A percentile compares a stretch with the other conserved stretches of the same genome.
Conservation (phyloP, 2,797 vertebrate genomes). For the Ibycter americanus region DNA sequence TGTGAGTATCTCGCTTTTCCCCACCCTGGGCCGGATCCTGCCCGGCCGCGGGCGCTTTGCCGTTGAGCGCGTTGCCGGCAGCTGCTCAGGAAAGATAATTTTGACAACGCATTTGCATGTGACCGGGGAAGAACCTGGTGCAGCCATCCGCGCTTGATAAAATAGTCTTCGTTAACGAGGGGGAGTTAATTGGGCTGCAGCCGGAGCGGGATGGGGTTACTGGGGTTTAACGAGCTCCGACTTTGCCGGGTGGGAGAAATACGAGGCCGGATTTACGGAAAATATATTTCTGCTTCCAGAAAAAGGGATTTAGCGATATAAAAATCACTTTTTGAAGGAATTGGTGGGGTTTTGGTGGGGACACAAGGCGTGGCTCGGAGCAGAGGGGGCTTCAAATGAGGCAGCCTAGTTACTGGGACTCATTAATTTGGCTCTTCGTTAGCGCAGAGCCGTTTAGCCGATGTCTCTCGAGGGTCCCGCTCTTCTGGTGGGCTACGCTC, state of each 20-base stretch:
- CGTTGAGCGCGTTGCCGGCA: background rate
- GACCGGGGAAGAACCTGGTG: background rate
- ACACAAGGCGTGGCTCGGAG: accelerated
- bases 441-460: accelerated
- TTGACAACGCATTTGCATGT: slow-evolving; percentile 54
- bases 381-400: background rate
- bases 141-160: background rate
- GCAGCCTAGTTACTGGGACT: accelerated
- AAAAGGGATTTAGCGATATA: accelerated
- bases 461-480: accelerated
- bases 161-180: accelerated
- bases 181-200: background rate
- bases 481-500: background rate
- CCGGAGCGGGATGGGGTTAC: too few species aligned
- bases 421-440: accelerated
- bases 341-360: too few species aligned
- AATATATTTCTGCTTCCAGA: accelerated
- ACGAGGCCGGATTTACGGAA: accelerated
- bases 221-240: background rate
- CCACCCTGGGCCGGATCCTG: background rate
- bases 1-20: slow-evolving; percentile 81
- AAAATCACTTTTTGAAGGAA: accelerated
- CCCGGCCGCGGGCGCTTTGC: background rate
- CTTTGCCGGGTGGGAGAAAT: background rate
- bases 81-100: slow-evolving; percentile 61